A percentile compares a stretch with the other conserved stretches of the same genome.
Conservation (phyloP, 2,113 vertebrate species). For the Bucco capensis region DNA sequence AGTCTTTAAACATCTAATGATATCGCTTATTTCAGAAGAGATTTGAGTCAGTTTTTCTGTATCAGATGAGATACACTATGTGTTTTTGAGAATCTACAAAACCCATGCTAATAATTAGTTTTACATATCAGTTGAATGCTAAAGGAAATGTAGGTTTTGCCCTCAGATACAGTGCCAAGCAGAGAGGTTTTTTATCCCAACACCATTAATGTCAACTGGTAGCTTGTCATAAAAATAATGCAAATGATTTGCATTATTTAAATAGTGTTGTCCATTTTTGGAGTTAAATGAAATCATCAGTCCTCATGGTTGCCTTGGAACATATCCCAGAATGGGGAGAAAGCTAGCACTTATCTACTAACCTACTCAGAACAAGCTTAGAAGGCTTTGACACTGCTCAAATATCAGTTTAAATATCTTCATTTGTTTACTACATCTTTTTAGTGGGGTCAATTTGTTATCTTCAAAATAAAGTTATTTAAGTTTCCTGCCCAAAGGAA, state of each 20-base stretch:
- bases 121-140: background rate
- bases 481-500: background rate
- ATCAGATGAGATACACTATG: background rate
- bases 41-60: background rate
- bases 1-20: background rate
- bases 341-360: slow-evolving; percentile 53
- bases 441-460: background rate
- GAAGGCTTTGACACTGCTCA: slow-evolving; percentile 55
- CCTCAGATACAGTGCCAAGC: background rate
- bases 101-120: background rate
- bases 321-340: slow-evolving; percentile 62
- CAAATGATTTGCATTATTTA: background rate
- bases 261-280: background rate
- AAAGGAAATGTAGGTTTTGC: background rate
- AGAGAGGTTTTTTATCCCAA: background rate
- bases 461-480: background rate
- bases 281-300: slow-evolving; percentile 28
- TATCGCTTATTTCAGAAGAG: background rate
- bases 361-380: slow-evolving; percentile 61
- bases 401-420: slow-evolving; percentile 62
- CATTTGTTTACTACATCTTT: slow-evolving; percentile 48
- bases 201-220: background rate
- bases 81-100: background rate
- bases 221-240: background rate
- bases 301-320: slow-evolving; percentile 48